Base-by-base conservation (phyloP, 2,888 invertebrate genomes). In the Microctonus hyperodae region DNA sequence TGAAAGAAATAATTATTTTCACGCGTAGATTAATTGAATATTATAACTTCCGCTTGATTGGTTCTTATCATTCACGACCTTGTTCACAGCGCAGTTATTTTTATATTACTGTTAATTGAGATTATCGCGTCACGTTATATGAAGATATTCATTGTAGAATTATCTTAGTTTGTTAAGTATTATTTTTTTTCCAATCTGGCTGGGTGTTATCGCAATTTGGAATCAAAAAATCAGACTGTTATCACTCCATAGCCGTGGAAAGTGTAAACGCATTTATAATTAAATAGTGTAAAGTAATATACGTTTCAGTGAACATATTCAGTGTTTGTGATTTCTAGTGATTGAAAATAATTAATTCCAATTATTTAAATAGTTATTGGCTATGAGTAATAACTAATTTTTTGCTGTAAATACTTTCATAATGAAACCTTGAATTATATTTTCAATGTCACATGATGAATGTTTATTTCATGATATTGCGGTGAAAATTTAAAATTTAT, bases 61-160 rank as follows among this genome's bases (percentile, higher is more conserved):
- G 16, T 59, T 56, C 56, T 58, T 59, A 67, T 63, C 58, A 64
- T 28, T 28, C 7, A 16, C n/a, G 63, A 53, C 67, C 67, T 67
- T 63, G 63, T 23, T 20, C 20, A 23, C 28, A 57, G 33, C 56
- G 40, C 28, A 58, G 22, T 58, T 58, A 63, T 67, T 67, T 62
- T 67, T 53, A 51, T 50, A 68, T 68, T 67, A 65, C 55, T 66
- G 69, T 61, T 70, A 69, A 70, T 69, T 66, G 64, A 68, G 68
- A 69, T 69, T 58, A 58, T 69, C 67, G 59, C 40, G 61, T 64
- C 28, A 44, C 50, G 57, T 66, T 61, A 61, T 31, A 62, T 55
- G n/a, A 50, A 59, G 63, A 68, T 64, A 72, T 72, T 70, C 64
- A 37, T 59, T 48, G 55, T 53, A 33, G 51, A 68, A 69, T 70